Base-by-base conservation (phyloP, 2,888 invertebrate species). In the Sabatieria punctata region DNA sequence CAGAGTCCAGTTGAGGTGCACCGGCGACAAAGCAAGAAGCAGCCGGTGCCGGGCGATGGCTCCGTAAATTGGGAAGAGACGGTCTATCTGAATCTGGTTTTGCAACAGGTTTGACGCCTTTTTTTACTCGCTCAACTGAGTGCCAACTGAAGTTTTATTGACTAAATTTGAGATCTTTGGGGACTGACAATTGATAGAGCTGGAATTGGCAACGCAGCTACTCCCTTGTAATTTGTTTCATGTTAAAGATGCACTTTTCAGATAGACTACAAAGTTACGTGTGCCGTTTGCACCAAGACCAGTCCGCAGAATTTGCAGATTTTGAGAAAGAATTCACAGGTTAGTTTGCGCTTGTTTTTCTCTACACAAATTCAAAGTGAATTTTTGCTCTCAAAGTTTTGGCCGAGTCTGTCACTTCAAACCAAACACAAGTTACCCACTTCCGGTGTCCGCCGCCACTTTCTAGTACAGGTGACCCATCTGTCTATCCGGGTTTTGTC, bases 31-130 rank as follows among this genome's bases (percentile, higher is more conserved):
- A 91, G 91, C 63, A 81, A 86, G 65, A 89, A 91, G 70, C 74
- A 93, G 63, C 95, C 95, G 44, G 49, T 55, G 2, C 83, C 91
- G 61, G 86, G 86, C 50, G 91, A 95, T 73, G 82, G 84, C 38
- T 85, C 85, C 65, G 82, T 93, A 60, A 91, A 95, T 71, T 97
- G 95, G 95, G 93, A 95, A 71, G 95, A 97, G 74, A 95, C 93
- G 48, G 89, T 95, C 54, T 95, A 93, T 72, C 75, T 95, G 56
- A 95, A 95, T 73, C 77, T 95, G 35, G 74, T 95, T 60, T 82
- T 97, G 66, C 95, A 97, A 71, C 93, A 95, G 74, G 72, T 73
- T n/a, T n/a, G n/a, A n/a, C n/a, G n/a, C 50, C 52, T 49, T 45
- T 4, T 19, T 23, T 6, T 11, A 36, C 39, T 26, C 24, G 21